phyloP scores from a whole-genome alignment of 2,888 invertebrate species.

The Chaitophorus viminalis region DNA sequence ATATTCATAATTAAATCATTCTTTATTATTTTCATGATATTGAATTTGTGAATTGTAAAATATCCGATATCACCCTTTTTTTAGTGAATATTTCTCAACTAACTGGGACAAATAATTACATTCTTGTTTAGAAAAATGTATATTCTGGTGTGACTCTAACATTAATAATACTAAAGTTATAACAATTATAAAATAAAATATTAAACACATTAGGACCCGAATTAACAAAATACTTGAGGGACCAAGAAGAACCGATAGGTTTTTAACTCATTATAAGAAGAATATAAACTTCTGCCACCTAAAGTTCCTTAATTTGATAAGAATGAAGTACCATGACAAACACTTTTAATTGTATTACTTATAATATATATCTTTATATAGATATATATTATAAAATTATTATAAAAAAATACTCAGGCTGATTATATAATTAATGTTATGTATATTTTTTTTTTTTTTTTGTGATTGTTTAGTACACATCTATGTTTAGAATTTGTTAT shows the following conservation, averaged over 20 bases:
- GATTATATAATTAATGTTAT: constrained; percentile 59
- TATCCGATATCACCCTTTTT: constrained; percentile 32
- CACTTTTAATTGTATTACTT: constrained; percentile 56
- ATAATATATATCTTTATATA: constrained; percentile 31
- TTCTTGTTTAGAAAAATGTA: constrained; percentile 48
- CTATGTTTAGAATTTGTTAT: constrained; percentile 61
- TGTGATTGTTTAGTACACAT: constrained; percentile 61
- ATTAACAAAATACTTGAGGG: constrained; percentile 62
- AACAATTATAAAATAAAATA: constrained; percentile 52
- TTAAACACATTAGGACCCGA: constrained; percentile 56
- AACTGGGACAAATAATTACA: constrained; percentile 41
- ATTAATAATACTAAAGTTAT: constrained; percentile 53
- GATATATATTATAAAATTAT: constrained; percentile 41
- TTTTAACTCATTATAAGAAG: constrained; percentile 60
- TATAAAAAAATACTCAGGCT: constrained; percentile 54
- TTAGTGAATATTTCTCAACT: constrained; percentile 43
- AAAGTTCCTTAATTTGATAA: constrained; percentile 61
- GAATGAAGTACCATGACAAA: constrained; percentile 61
- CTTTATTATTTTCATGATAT: constrained; percentile 28
- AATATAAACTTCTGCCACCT: constrained; percentile 54
- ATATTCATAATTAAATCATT: constrained; percentile 32
- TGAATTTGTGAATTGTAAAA: constrained; percentile 7
- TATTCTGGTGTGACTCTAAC: constrained; percentile 56
- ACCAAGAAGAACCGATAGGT: constrained; percentile 55
- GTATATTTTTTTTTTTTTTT: constrained; percentile 46